These are phyloP conservation scores for Drosophila quinaria DNA, from an alignment of 2,888 invertebrate species.

Conservation along the genomic window DNA sequence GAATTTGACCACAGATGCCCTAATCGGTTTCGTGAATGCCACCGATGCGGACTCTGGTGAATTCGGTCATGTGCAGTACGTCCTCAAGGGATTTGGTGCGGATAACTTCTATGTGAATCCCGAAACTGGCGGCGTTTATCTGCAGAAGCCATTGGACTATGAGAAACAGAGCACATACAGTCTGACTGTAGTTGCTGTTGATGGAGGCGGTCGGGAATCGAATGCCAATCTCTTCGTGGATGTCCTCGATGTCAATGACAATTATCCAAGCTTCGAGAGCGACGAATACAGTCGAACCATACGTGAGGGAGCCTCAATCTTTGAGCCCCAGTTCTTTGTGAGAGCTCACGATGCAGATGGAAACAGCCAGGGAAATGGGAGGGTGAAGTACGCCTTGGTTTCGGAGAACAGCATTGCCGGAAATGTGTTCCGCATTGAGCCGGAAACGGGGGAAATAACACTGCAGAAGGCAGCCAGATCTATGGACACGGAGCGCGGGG, in stretches of 20 bases:
- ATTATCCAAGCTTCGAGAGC: conserved; percentile 90
- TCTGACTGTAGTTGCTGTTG: conserved; percentile 92
- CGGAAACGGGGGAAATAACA: conserved; percentile 90
- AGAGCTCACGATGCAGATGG: conserved; percentile 93
- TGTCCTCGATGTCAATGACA: conserved; percentile 92
- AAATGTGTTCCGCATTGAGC: conserved; percentile 89
- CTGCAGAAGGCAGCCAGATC: conserved; percentile 89
- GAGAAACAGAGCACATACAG: conserved; percentile 93
- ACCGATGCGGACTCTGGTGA: conserved; percentile 91
- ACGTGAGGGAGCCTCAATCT: conserved; percentile 90
- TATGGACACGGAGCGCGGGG: conserved; percentile 91
- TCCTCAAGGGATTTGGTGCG: conserved; percentile 92
- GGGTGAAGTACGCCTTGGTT: conserved; percentile 89
- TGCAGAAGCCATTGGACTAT: conserved; percentile 90
- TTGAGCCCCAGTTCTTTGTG: conserved; percentile 92
- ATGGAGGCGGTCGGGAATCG: conserved; percentile 91
- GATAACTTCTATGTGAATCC: conserved; percentile 91
- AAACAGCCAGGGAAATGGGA: conserved; percentile 90
- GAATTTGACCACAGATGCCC: conserved; percentile 88
- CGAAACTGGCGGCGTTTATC: conserved; percentile 89
- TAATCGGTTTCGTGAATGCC: conserved; percentile 89
- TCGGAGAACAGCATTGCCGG: conserved; percentile 90
- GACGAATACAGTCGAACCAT: conserved; percentile 91
- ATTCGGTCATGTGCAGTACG: conserved; percentile 91
- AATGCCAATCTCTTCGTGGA: conserved; percentile 91